Evolutionary conservation across 2,888 invertebrate species (phyloP).

Genomic region (Magallana nippona): DNA sequence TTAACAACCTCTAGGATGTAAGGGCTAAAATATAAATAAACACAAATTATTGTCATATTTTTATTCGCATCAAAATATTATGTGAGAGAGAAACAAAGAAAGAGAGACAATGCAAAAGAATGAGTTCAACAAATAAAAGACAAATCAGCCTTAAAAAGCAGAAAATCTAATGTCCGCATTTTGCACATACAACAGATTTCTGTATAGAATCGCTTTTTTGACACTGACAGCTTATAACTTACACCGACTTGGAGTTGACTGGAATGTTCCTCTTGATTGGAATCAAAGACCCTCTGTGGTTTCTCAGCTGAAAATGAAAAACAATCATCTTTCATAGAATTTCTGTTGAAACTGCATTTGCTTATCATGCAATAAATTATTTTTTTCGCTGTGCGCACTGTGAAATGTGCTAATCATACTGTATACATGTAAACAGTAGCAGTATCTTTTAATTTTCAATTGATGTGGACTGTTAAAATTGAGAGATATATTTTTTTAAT

Average conservation of each 20-base stretch:
- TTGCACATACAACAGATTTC: too few species aligned
- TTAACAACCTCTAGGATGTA: constrained; percentile 58
- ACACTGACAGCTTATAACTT: too few species aligned
- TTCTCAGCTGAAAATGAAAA: constrained; percentile 56
- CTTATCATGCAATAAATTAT: too few species aligned
- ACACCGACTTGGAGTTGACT: constrained; percentile 52
- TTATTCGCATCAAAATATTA: neutral
- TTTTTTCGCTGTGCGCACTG: too few species aligned
- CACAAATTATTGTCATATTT: neutral
- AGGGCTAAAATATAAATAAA: constrained; percentile 51
- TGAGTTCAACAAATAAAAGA: too few species aligned
- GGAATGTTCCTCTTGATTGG: constrained; percentile 58
- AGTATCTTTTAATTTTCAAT: too few species aligned
- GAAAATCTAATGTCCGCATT: neutral
- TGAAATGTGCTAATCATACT: too few species aligned
- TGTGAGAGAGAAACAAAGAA: neutral
- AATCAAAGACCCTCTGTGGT: constrained; percentile 61
- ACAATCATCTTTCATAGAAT: neutral
- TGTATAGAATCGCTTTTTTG: too few species aligned
- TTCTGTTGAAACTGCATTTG: neutral
- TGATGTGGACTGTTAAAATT: too few species aligned
- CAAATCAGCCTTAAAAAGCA: neutral
- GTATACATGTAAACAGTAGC: too few species aligned
- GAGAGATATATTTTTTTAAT: too few species aligned
- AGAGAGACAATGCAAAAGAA: too few species aligned